Conservation (phyloP, 2,797 vertebrate genomes). For the Percopsis omiscomaycus region DNA sequence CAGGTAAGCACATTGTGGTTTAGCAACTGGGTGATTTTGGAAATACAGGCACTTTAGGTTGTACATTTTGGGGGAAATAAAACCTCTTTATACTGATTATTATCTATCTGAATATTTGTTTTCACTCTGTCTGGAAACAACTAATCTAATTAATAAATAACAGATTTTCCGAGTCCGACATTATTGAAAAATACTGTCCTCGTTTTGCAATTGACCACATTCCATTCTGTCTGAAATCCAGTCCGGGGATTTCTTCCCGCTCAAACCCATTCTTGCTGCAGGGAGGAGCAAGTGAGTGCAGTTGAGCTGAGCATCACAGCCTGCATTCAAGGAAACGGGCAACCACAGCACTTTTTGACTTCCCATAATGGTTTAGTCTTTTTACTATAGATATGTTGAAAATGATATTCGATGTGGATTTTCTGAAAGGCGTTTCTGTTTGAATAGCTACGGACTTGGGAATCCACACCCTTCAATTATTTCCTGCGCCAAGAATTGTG, state of each 20-base stretch:
- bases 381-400: neutral
- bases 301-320: conserved; percentile 74
- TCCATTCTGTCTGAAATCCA: conserved; percentile 49
- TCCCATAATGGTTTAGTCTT: conserved; percentile 35
- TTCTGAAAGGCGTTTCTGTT: conserved; percentile 27
- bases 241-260: conserved; percentile 65
- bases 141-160: too few relatives aligned
- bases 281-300: conserved; percentile 78
- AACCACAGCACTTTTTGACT: conserved; percentile 69
- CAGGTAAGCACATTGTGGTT: too few relatives aligned
- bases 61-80: too few relatives aligned
- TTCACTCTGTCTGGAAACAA: too few relatives aligned
- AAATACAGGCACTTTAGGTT: too few relatives aligned
- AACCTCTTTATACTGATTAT: too few relatives aligned
- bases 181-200: neutral
- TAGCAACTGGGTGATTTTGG: too few relatives aligned
- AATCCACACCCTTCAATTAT: conserved; percentile 62
- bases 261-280: conserved; percentile 77
- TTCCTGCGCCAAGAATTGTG: conserved; percentile 79
- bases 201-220: conserved; percentile 37
- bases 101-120: too few relatives aligned
- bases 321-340: conserved; percentile 77
- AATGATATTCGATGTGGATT: conserved; percentile 26
- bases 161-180: conserved; percentile 18
- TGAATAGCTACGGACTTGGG: conserved; percentile 36